Base-by-base conservation (phyloP, 2,888 invertebrate species). In the Conchocele bisecta region DNA sequence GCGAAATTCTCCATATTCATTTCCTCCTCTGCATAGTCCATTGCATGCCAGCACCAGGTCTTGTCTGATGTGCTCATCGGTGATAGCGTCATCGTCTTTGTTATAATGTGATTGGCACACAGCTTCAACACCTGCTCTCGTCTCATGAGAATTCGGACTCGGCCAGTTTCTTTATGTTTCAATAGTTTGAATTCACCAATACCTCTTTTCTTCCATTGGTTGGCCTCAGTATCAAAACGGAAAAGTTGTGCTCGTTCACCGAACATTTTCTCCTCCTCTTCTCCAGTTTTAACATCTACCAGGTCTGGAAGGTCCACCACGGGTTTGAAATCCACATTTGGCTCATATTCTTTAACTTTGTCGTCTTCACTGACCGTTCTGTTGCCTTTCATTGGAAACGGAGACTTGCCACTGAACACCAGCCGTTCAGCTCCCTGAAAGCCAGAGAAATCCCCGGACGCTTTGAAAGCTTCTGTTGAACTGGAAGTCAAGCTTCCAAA, bases 141-240 rank as follows among this genome's bases (percentile, higher is more conserved):
- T 60, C 97, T 93, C 98, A 98, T 98, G 1, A 98, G 91, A 17
- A 98, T 93, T 46, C 97, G 93, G 94, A 94, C 44, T 94, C 94
- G 75, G 9, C 76, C 69, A 0, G 71, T 95, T 20, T 64, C 69
- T 24, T 75, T 79, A 71, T 87, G 82, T 33, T 70, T 70, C 11
- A 98, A 92, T 20, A 98, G 93, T 91, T 97, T 97, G 42, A 98
- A 93, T 70, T 94, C 94, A 1, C 98, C 98, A 58, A 95, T 92
- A 0, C 98, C 98, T 73, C 97, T 94, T 89, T 98, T 98, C 88
- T 97, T 97, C 98, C 98, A 98, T 88, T 97, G 96, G 72, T 95
- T 95, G 3, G 94, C 93, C 0, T 93, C 93, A 0, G 61, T 39
- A n/a, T 93, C 93, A 88, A 94, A 96, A 2, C 97, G 94, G 91